Evolutionary conservation across 2,888 invertebrate species (phyloP), one percentile per base, ranked within the genome.

Genomic region (Euspilapteryx auroguttella): DNA sequence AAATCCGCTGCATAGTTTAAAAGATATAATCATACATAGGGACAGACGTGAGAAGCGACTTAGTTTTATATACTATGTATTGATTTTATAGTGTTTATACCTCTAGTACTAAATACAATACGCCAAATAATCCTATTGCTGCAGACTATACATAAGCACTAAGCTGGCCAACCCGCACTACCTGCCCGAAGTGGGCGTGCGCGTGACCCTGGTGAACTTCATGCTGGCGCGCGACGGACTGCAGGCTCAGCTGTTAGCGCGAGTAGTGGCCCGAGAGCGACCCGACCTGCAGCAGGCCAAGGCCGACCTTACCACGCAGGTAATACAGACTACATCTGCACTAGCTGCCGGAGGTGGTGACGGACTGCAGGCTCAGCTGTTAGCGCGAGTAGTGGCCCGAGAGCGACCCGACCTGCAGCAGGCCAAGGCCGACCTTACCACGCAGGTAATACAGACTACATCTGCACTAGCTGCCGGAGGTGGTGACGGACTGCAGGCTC

Each of bases 111-210:
- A n/a, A n/a, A n/a, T n/a, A n/a, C n/a, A n/a, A n/a, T n/a, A n/a
- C n/a, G n/a, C n/a, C n/a, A n/a, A n/a, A n/a, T n/a, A n/a, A n/a
- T n/a, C n/a, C n/a, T n/a, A n/a, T n/a, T n/a, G n/a, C n/a, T n/a
- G n/a, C n/a, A 89, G 93, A 43, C 81, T 97, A 35, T 96, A 94
- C 54, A 91, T 97, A 40, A 94, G 94, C 11, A 95, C 96, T 2
- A 95, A 94, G 53, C 64, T 94, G 25, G 79, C 92, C 12, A 96
- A 95, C 69, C 96, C 96, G 0, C 95, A 95, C 62, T 96, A 94
- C 53, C 59, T 94, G 30, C 95, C 96, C 0, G 96, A 97, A 68
- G 85, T 94, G 4, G 89, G 94, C 1, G 94, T 94, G 0, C 93
- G 95, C 55, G 88, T 90, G 4, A 91, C 94, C 1, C 55, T 96